Evolutionary conservation across 2,113 vertebrate species (phyloP).

Genomic region (Saimiri boliviensis): DNA sequence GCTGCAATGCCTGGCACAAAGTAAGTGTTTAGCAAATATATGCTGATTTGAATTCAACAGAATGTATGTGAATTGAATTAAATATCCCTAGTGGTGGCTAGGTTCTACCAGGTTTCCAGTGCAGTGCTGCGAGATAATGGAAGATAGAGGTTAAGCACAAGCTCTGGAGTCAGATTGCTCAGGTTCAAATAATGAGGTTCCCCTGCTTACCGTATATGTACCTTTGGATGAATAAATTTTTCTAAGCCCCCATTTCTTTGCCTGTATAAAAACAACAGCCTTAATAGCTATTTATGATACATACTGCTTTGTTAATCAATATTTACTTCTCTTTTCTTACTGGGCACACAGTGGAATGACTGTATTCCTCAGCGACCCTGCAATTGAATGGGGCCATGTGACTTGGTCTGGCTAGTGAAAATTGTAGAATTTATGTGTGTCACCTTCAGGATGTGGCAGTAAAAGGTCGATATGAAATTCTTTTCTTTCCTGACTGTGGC

Average conservation of each 20-base stretch:
- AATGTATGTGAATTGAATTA: not conserved
- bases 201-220: not conserved
- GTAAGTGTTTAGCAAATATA: not conserved
- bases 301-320: not conserved
- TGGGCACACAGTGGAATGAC: not conserved
- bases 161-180: not conserved
- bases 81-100: not conserved
- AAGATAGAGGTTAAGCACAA: not conserved
- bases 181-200: not conserved
- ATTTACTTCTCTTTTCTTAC: not conserved
- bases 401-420: not conserved
- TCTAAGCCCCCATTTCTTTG: not conserved
- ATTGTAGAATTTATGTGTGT: not conserved
- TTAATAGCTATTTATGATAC: not conserved
- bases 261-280: not conserved
- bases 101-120: not conserved
- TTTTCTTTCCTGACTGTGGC: not conserved
- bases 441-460: not conserved
- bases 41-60: not conserved
- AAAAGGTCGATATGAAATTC: not conserved
- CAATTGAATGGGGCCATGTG: not conserved
- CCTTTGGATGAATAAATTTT: not conserved
- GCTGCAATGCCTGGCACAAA: not conserved
- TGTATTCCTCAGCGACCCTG: not conserved
- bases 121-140: not conserved